Percentiles rank a stretch among this genome's conserved stretches.
phyloP scores from a whole-genome alignment of 2,888 invertebrate genomes.

The Autographa pulchrina region DNA sequence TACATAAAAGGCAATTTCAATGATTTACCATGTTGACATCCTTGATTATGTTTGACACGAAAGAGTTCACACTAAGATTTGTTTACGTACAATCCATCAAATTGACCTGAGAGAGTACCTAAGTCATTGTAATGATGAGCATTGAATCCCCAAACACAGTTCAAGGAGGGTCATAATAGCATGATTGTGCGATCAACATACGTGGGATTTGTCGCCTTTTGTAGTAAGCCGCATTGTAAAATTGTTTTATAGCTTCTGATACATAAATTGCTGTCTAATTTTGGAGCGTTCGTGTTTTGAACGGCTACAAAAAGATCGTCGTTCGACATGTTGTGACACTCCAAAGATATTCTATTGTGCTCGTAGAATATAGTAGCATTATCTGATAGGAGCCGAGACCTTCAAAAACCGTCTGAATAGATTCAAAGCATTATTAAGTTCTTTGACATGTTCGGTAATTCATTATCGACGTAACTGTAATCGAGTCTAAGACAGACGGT shows the following conservation, averaged over 20 bases:
- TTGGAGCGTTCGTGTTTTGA: constrained; percentile 50
- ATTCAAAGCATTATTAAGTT: constrained; percentile 18
- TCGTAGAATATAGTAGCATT: constrained; percentile 30
- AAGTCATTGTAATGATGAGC: constrained; percentile 53
- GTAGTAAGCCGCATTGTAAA: constrained; percentile 66
- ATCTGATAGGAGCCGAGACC: constrained; percentile 39
- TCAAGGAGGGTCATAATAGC: constrained; percentile 58
- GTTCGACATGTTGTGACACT: constrained; percentile 48
- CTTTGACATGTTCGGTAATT: constrained; percentile 30
- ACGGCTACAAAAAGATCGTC: constrained; percentile 37
- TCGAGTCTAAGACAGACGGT: constrained; percentile 24
- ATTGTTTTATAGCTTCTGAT: constrained; percentile 65
- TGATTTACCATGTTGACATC: not conserved
- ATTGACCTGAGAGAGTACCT: constrained; percentile 41
- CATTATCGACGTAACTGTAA: constrained; percentile 38
- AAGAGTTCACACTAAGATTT: constrained; percentile 12
- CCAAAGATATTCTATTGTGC: constrained; percentile 45
- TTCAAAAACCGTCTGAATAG: constrained; percentile 19
- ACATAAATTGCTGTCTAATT: constrained; percentile 65
- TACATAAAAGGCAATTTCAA: not conserved
- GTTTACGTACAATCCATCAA: constrained; percentile 27
- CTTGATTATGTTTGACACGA: not conserved
- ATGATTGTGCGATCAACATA: constrained; percentile 60
- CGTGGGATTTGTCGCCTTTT: constrained; percentile 61
- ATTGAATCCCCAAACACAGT: constrained; percentile 55